Evolutionary conservation across 2,113 vertebrate genomes (phyloP).

Genomic region (Hippocampus comes): DNA sequence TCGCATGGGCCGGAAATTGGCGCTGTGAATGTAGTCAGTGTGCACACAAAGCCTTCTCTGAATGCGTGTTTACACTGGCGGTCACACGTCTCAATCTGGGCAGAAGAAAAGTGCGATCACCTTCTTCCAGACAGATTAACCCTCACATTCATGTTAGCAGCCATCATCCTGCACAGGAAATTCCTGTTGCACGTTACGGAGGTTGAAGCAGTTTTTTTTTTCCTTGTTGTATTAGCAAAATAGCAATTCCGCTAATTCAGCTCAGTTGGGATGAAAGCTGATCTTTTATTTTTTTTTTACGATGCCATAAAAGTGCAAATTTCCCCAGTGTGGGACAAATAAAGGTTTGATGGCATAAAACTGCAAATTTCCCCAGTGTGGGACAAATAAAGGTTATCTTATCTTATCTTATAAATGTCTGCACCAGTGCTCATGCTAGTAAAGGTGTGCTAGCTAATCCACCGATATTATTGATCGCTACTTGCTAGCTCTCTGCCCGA

Average conservation of each 20-base stretch:
- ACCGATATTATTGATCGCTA: not conserved
- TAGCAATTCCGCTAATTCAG: not conserved
- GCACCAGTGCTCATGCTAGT: not conserved
- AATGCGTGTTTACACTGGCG: conserved; percentile 66
- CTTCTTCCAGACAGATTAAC: conserved; percentile 70
- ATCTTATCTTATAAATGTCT: not conserved
- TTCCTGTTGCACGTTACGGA: conserved; percentile 51
- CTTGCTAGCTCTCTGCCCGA: not conserved
- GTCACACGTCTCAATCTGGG: conserved; percentile 61
- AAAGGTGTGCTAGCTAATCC: not conserved
- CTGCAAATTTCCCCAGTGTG: no score
- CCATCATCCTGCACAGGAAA: conserved; percentile 56
- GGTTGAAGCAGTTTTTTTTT: conserved; percentile 28
- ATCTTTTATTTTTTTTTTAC: not conserved
- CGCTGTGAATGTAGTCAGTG: conserved; percentile 63
- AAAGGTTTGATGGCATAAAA: no score
- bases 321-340: no score
- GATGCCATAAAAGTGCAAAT: no score
- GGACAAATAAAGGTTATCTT: no score
- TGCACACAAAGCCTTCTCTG: conserved; percentile 54
- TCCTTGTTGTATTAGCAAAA: not conserved
- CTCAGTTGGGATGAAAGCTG: not conserved
- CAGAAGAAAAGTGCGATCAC: conserved; percentile 55
- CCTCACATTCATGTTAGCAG: conserved; percentile 67
- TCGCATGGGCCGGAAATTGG: conserved; percentile 20